Evolutionary conservation across 2,113 vertebrate genomes (phyloP), one percentile per base, ranked within the genome.

Genomic region (Nicator chloris): DNA sequence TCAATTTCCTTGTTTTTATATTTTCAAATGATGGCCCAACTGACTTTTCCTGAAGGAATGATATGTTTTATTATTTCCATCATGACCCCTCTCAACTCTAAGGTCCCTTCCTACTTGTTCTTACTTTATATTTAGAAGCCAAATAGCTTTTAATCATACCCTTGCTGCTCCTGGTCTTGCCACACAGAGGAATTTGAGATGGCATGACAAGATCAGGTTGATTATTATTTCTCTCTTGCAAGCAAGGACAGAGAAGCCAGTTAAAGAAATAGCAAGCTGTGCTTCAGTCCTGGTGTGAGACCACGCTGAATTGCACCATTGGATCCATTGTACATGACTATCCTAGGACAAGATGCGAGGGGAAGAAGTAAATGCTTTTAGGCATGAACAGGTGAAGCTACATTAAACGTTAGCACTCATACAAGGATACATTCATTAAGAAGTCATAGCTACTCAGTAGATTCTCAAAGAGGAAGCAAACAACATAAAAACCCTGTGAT

Each of bases 301-400:
- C 17, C 51, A 51, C 11, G 10, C 33, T 11, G 24, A 82, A 88
- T 0, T 70, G 54, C 30, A 20, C 30, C 54, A 35, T 18, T 26
- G 23, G 77, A 86, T 78, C 45, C 56, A 42, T 0, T 23, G 18
- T 24, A 60, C 90, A 72, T 50, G 90, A 65, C 35, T 14, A n/a
- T 16, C 23, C 20, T 26, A 56, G 18, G 51, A 47, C 13, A 82
- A 49, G 3, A 2, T 1, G 1, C 1, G 0, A 31, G 9, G 5
- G 7, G 6, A 15, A 30, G 31, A 79, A 76, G 3, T 16, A 61
- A 84, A 78, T 82, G 26, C 53, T 79, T 84, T 84, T 20, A 82
- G 50, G 15, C 42, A 49, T 10, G 28, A 91, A 91, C 16, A 82
- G 53, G 61, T 57, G 20, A 91, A 72, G 45, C 15, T 66, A 77